Conservation (phyloP, 2,888 invertebrate genomes). For the Leptinotarsa rubiginosa region DNA sequence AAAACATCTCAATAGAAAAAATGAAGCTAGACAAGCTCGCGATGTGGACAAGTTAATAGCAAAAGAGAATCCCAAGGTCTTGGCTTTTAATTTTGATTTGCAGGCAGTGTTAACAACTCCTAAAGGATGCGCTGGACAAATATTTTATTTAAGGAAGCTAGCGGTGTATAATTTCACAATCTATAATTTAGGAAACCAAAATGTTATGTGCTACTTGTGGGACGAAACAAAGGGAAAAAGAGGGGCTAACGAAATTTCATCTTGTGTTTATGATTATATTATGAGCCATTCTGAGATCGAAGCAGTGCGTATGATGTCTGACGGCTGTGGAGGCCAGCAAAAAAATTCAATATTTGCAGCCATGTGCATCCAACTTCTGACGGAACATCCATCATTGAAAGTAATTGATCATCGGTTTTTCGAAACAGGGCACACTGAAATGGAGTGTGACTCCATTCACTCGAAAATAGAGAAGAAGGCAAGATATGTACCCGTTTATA, state of each 20-base stretch:
- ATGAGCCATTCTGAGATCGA: constrained; percentile 32
- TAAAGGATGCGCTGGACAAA: constrained; percentile 52
- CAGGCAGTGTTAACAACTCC: constrained; percentile 54
- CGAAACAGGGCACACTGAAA: constrained; percentile 49
- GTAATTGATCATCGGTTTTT: constrained; percentile 31
- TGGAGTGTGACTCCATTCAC: too few species aligned
- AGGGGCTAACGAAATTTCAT: constrained; percentile 55
- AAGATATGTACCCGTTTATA: constrained; percentile 52
- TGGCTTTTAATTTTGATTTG: constrained; percentile 56
- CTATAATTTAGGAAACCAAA: constrained; percentile 36
- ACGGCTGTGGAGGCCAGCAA: constrained; percentile 38
- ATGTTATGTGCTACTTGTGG: constrained; percentile 54
- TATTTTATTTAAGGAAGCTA: constrained; percentile 55
- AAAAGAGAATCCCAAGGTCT: constrained; percentile 40
- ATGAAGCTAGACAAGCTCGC: constrained; percentile 40
- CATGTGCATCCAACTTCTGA: constrained; percentile 30
- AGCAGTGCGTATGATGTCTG: constrained; percentile 44
- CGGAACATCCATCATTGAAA: constrained; percentile 21
- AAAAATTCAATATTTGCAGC: constrained; percentile 35
- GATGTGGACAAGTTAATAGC: constrained; percentile 52
- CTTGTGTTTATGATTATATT: constrained; percentile 31
- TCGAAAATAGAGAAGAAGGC: constrained; percentile 53
- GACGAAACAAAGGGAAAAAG: constrained; percentile 55
- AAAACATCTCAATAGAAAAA: constrained; percentile 47
- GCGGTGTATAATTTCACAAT: constrained; percentile 26